phyloP scores from a whole-genome alignment of 2,888 invertebrate species.

The Dolomedes plantarius region DNA sequence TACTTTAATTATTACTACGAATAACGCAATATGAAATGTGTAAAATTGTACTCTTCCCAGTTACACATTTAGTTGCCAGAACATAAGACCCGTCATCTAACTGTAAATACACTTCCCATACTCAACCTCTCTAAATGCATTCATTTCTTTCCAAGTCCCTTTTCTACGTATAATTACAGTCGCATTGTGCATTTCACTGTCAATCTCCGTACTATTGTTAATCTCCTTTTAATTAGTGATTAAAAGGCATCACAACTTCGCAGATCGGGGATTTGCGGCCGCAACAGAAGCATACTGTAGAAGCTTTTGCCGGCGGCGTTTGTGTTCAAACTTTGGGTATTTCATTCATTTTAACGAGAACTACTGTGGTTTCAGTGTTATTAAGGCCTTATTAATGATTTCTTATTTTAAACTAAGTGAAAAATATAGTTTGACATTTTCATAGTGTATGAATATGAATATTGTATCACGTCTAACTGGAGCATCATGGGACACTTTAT shows the following conservation, averaged over 20 bases:
- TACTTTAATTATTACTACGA: too few species aligned
- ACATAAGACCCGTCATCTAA: too few species aligned
- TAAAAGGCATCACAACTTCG: not conserved
- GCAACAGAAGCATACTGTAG: not conserved
- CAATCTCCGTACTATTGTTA: not conserved
- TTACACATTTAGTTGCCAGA: too few species aligned
- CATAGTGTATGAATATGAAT: too few species aligned
- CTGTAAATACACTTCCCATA: too few species aligned
- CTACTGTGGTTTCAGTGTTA: not conserved
- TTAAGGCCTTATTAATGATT: not conserved
- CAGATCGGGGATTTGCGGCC: not conserved
- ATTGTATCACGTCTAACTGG: too few species aligned
- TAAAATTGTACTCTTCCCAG: too few species aligned
- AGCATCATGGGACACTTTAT: too few species aligned
- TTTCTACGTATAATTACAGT: conserved; percentile 1
- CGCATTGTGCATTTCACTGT: not conserved
- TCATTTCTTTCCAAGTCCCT: not conserved
- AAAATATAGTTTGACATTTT: too few species aligned
- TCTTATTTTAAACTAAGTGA: not conserved
- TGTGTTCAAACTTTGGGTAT: not conserved
- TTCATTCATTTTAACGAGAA: not conserved
- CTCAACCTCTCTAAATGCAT: too few species aligned
- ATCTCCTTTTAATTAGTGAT: conserved; percentile 14
- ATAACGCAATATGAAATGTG: too few species aligned
- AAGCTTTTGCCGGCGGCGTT: not conserved